phyloP scores from a whole-genome alignment of 2,888 invertebrate species.

The Caenorhabditis virilis region DNA sequence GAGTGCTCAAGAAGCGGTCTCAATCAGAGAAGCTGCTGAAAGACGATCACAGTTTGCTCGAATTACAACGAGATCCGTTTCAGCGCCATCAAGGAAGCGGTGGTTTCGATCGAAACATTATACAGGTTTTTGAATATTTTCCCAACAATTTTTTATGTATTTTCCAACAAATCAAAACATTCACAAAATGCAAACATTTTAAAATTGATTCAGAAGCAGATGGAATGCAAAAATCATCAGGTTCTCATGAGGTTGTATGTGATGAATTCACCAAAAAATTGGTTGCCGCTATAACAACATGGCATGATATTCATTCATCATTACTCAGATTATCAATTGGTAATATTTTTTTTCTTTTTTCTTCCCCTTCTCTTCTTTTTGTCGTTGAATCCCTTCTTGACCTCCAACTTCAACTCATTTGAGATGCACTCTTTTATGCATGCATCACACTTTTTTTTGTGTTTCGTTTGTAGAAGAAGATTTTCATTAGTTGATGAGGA shows the following conservation, averaged over 20 bases:
- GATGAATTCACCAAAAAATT: conserved; percentile 52
- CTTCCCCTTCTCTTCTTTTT: background rate
- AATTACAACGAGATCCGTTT: conserved; percentile 40
- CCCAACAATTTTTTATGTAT: background rate
- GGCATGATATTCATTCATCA: conserved; percentile 67
- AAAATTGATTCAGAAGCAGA: conserved; percentile 6
- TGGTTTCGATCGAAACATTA: conserved; percentile 41
- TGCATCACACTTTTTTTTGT: background rate
- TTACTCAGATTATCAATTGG: conserved; percentile 60
- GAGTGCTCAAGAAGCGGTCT: conserved; percentile 40
- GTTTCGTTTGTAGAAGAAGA: background rate
- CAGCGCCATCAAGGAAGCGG: conserved; percentile 46
- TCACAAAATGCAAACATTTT: background rate
- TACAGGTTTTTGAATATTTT: conserved; percentile 9
- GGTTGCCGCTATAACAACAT: conserved; percentile 66
- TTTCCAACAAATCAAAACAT: background rate
- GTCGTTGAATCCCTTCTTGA: no score
- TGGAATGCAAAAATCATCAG: conserved; percentile 25
- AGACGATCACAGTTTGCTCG: conserved; percentile 43
- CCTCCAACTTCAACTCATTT: conserved; percentile 28
- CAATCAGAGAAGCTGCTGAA: conserved; percentile 43
- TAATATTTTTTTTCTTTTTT: conserved; percentile 9
- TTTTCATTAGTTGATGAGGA: no score
- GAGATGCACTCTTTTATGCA: conserved; percentile 36
- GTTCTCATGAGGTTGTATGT: conserved; percentile 36